phyloP scores from a whole-genome alignment of 2,113 vertebrate species.

The Lepidothrix coronata region DNA sequence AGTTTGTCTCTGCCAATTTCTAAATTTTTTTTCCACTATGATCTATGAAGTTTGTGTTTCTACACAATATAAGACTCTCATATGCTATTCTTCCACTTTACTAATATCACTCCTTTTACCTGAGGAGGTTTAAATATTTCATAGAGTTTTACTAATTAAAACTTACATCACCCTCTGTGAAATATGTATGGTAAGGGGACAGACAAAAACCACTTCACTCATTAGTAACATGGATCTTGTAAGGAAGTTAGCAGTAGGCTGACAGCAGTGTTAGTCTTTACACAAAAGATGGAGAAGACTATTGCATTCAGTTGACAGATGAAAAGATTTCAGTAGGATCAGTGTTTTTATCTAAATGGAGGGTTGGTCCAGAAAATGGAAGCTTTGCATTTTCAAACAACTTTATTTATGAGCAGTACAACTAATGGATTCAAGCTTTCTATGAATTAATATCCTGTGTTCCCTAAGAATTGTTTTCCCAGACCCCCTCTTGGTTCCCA shows the following conservation, averaged over 20 bases:
- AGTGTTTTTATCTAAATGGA: background rate
- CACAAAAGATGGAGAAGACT: background rate
- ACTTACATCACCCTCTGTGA: background rate
- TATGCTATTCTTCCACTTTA: background rate
- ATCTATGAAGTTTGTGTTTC: accelerated
- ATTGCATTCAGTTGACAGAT: background rate
- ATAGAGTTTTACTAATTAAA: background rate
- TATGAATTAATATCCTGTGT: background rate
- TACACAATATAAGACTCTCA: background rate
- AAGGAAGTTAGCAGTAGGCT: background rate
- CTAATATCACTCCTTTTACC: background rate
- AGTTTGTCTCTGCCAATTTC: background rate
- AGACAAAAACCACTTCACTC: background rate
- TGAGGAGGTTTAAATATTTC: slow-evolving; percentile 3
- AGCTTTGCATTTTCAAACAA: background rate
- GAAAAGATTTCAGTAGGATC: background rate
- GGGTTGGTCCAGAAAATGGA: background rate
- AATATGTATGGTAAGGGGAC: background rate
- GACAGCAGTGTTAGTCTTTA: background rate
- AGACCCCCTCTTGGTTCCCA: background rate
- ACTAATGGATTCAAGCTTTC: background rate
- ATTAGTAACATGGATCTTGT: background rate
- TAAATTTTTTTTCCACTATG: background rate
- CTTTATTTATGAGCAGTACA: background rate
- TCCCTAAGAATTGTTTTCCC: background rate